phyloP scores from a whole-genome alignment of 53 echinoderm and acorn worm genomes.

The Zoroaster sp. region DNA sequence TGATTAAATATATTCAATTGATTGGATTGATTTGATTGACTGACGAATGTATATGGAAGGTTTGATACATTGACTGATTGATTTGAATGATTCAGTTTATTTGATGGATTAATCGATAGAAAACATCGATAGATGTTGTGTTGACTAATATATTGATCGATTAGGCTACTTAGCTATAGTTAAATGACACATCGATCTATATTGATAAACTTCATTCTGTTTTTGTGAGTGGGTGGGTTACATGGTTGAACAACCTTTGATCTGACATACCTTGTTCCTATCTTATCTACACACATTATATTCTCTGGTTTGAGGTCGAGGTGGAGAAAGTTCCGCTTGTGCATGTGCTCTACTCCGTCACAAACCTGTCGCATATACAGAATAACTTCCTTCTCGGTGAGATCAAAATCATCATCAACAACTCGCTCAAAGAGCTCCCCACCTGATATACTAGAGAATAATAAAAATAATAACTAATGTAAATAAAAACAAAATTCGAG shows the following conservation, averaged over 20 bases:
- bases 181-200: no score
- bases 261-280: constrained; percentile 60
- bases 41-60: no score
- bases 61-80: not conserved
- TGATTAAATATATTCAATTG: not conserved
- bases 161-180: not conserved
- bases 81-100: not conserved
- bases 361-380: constrained; percentile 93
- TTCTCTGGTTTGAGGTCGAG: constrained; percentile 97
- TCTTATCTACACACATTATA: constrained; percentile 85
- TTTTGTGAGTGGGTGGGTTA: no score
- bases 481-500: no score
- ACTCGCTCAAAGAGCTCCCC: constrained; percentile 93
- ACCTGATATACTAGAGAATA: constrained; percentile 71
- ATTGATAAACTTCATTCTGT: no score
- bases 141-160: not conserved
- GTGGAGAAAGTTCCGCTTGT: constrained; percentile 74
- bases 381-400: constrained; percentile 83
- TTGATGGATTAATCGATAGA: not conserved
- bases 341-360: constrained; percentile 89
- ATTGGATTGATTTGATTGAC: constrained; percentile 60
- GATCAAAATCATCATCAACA: constrained; percentile 79
- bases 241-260: no score
- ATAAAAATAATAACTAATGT: not conserved
- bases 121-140: no score